Conservation (phyloP, 2,888 invertebrate genomes). For the Dolichomitus sp. region DNA sequence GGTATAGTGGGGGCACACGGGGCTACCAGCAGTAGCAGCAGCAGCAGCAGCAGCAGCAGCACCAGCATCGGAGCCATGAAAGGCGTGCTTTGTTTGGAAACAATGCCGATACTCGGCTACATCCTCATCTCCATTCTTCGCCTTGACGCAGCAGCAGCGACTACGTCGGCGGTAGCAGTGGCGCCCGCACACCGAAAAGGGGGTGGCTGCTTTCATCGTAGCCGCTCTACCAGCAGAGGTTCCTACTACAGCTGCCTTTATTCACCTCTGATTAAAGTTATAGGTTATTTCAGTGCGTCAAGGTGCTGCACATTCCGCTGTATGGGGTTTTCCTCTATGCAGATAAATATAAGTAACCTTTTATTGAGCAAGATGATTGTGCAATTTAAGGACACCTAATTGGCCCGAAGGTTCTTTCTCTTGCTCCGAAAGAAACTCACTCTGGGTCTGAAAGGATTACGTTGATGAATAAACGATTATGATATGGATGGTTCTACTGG, state of each 20-base stretch:
- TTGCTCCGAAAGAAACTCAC: not conserved
- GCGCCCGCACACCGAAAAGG: slow-evolving; percentile 47
- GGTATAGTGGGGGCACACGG: slow-evolving; percentile 56
- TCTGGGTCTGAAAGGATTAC: not conserved
- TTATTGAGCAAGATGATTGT: not conserved
- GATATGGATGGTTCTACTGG: not conserved
- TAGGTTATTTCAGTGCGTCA: slow-evolving; percentile 76
- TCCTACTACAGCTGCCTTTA: slow-evolving; percentile 82
- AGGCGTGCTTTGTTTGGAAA: slow-evolving; percentile 86
- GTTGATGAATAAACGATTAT: not conserved
- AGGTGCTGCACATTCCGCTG: slow-evolving; percentile 1
- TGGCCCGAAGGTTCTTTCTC: not conserved
- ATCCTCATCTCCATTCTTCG: slow-evolving; percentile 86
- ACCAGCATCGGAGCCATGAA: slow-evolving; percentile 81
- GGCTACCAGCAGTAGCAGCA: slow-evolving; percentile 61
- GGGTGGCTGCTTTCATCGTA: slow-evolving; percentile 32
- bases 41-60: slow-evolving; percentile 61
- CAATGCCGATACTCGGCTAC: slow-evolving; percentile 86
- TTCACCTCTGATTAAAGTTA: slow-evolving; percentile 85
- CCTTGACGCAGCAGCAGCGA: slow-evolving; percentile 79
- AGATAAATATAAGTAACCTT: not conserved
- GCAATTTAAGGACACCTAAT: not conserved
- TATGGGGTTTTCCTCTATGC: not conserved
- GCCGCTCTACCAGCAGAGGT: slow-evolving; percentile 54
- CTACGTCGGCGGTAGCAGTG: slow-evolving; percentile 19